These are phyloP conservation scores for Loripinus fragilis DNA, from an alignment of 2,888 invertebrate species.

Conservation along the genomic window DNA sequence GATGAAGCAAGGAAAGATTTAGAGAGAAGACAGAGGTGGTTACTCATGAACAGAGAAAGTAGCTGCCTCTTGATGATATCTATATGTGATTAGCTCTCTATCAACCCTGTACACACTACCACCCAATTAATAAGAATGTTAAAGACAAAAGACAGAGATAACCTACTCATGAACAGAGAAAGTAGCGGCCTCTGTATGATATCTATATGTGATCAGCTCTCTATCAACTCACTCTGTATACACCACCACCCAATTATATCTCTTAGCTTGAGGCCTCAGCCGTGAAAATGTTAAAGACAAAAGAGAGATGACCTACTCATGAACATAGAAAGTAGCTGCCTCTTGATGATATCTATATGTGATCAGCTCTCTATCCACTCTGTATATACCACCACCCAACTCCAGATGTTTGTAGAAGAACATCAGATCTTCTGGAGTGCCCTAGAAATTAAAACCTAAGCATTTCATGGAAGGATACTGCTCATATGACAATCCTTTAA, in stretches of 20 bases:
- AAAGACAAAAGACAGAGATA: too few relatives aligned
- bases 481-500: too few relatives aligned
- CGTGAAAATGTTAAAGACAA: too few relatives aligned
- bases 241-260: conserved; percentile 87
- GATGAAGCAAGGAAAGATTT: too few relatives aligned
- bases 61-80: conserved; percentile 87
- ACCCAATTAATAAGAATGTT: too few relatives aligned
- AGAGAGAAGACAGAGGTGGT: too few relatives aligned
- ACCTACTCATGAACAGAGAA: conserved; percentile 83
- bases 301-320: conserved; percentile 81
- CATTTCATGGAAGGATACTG: too few relatives aligned
- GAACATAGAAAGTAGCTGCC: conserved; percentile 83
- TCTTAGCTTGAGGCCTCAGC: too few relatives aligned
- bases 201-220: conserved; percentile 88
- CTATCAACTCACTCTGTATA: conserved; percentile 87
- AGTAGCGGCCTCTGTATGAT: conserved; percentile 86
- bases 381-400: conserved; percentile 86
- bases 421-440: conserved; percentile 91
- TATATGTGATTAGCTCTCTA: conserved; percentile 88
- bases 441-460: conserved; percentile 83
- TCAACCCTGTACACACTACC: conserved; percentile 87
- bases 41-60: conserved; percentile 83
- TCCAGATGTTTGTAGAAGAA: conserved; percentile 91
- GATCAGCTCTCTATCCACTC: conserved; percentile 87
- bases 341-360: conserved; percentile 89